Conservation (phyloP, 23 tunicate genomes). For the Trididemnum miniatum region DNA sequence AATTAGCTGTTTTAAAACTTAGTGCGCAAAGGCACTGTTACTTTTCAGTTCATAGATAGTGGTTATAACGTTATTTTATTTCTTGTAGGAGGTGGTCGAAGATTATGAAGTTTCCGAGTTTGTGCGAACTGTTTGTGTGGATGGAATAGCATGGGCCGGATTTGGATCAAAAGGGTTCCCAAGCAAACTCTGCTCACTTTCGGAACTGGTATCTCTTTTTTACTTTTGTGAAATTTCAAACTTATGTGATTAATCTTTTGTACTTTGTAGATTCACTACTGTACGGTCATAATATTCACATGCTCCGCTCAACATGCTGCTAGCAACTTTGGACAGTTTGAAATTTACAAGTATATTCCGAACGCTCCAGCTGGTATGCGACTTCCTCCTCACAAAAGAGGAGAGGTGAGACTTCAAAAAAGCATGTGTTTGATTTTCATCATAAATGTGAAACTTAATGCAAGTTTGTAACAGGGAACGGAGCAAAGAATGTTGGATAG, state of each 20-base stretch:
- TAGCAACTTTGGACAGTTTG: slow-evolving; percentile 71
- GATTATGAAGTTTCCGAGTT: slow-evolving; percentile 66
- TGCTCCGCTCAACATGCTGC: slow-evolving; percentile 83
- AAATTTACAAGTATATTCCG: slow-evolving; percentile 77
- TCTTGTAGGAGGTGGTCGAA: slow-evolving; percentile 50
- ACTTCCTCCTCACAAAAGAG: slow-evolving; percentile 77
- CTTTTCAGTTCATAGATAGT: too few species aligned
- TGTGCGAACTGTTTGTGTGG: slow-evolving; percentile 48
- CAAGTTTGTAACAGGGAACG: slow-evolving; percentile 40
- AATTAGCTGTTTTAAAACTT: too few species aligned
- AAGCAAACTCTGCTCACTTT: slow-evolving; percentile 21
- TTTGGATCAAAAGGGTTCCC: slow-evolving; percentile 68
- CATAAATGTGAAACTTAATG: background rate
- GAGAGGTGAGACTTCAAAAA: slow-evolving; percentile 77
- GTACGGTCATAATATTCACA: slow-evolving; percentile 42
- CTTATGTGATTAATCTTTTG: background rate
- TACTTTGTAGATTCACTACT: slow-evolving; percentile 6
- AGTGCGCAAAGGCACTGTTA: too few species aligned
- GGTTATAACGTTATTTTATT: too few species aligned
- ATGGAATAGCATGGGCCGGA: slow-evolving; percentile 77
- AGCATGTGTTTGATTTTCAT: background rate
- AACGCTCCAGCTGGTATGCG: slow-evolving; percentile 82
- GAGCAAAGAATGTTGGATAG: slow-evolving; percentile 52
- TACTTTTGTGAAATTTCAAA: too few species aligned
- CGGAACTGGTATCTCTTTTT: slow-evolving; percentile 52